A percentile compares a stretch with the other conserved stretches of the same genome.
Evolutionary conservation across 2,113 vertebrate species (phyloP).

Genomic region (Phasianus colchicus): DNA sequence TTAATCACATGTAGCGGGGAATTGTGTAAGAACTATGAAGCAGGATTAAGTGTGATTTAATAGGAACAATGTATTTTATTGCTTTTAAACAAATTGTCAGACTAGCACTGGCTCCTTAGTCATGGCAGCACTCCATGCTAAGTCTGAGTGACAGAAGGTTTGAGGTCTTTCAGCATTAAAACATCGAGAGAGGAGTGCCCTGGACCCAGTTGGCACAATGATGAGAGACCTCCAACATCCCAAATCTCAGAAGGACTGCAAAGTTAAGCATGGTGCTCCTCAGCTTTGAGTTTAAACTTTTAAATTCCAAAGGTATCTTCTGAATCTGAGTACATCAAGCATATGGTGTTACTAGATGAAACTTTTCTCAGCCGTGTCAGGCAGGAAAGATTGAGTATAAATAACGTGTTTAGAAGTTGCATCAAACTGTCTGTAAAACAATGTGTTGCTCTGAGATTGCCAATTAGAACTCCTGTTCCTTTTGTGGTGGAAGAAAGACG

Average conservation of each 20-base stretch:
- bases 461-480: neutral
- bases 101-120: neutral
- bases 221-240: neutral
- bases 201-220: neutral
- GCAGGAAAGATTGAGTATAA: conserved; percentile 21
- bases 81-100: conserved; percentile 64
- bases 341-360: conserved; percentile 27
- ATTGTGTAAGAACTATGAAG: neutral
- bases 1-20: neutral
- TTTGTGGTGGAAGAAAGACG: conserved; percentile 8
- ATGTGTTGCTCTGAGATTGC: conserved; percentile 26
- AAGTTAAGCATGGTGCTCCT: neutral
- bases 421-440: conserved; percentile 34
- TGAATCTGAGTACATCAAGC: neutral
- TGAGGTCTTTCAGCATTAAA: conserved; percentile 28
- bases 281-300: conserved; percentile 7
- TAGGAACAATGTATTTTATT: conserved; percentile 33
- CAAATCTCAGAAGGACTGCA: neutral
- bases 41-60: conserved; percentile 62
- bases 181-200: neutral
- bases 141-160: conserved; percentile 61
- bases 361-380: conserved; percentile 5
- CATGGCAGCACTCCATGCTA: neutral
- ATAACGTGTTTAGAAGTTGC: conserved; percentile 36
- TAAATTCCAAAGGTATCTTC: neutral